phyloP scores from a whole-genome alignment of 2,888 invertebrate species.

The Troides helena region DNA sequence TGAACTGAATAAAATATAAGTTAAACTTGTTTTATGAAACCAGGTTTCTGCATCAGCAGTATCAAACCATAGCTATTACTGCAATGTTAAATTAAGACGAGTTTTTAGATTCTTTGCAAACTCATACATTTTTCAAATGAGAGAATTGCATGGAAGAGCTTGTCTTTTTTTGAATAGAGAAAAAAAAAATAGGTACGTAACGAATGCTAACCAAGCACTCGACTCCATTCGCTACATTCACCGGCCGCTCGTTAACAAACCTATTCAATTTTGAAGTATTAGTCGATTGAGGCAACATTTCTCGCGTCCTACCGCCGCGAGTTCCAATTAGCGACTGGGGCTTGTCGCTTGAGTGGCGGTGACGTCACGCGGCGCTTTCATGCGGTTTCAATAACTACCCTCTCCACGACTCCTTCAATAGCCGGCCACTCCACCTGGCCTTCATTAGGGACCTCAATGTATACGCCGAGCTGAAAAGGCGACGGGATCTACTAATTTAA shows the following conservation, averaged over 20 bases:
- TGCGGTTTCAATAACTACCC: constrained; percentile 78
- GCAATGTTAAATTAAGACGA: constrained; percentile 21
- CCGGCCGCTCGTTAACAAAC: constrained; percentile 76
- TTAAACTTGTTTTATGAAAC: constrained; percentile 9
- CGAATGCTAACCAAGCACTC: constrained; percentile 59
- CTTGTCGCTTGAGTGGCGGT: constrained; percentile 72
- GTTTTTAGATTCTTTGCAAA: constrained; percentile 22
- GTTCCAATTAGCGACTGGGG: constrained; percentile 79
- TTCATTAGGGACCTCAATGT: constrained; percentile 75
- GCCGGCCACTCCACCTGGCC: constrained; percentile 75
- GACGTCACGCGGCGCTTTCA: constrained; percentile 77
- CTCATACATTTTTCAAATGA: constrained; percentile 18
- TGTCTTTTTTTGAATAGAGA: constrained; percentile 39
- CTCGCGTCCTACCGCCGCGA: constrained; percentile 75
- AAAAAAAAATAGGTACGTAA: constrained; percentile 44
- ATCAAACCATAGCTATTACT: constrained; percentile 19
- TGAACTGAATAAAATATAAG: constrained; percentile 4
- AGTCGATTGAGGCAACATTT: constrained; percentile 76
- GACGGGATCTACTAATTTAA: constrained; percentile 61
- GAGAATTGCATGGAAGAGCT: constrained; percentile 32
- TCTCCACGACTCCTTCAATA: constrained; percentile 75
- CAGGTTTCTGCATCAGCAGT: constrained; percentile 3
- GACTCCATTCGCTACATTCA: constrained; percentile 67
- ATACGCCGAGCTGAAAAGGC: constrained; percentile 64
- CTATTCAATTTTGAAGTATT: constrained; percentile 77